These are phyloP conservation scores for Gryllus longicercus DNA, from an alignment of 2,888 invertebrate genomes.

Conservation along the genomic window DNA sequence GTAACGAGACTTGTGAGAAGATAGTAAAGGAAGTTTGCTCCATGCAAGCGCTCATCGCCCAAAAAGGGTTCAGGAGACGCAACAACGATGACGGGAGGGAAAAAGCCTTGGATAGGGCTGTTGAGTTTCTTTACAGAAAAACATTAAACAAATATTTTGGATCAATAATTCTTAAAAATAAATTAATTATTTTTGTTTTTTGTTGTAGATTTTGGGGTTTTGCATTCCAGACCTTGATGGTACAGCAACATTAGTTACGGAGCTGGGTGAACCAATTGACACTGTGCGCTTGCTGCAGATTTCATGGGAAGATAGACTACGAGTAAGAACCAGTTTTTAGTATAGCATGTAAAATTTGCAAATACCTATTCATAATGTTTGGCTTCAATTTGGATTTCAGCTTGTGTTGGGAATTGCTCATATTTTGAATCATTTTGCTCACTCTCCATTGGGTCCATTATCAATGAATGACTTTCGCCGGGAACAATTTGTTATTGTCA, in stretches of 20 bases:
- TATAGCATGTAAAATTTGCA: not conserved
- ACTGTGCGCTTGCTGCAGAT: slow-evolving; percentile 49
- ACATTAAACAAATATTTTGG: too few species aligned
- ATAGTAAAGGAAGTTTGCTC: too few species aligned
- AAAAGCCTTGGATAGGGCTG: too few species aligned
- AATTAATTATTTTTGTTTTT: not conserved
- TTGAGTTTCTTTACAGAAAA: too few species aligned
- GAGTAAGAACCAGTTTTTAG: slow-evolving; percentile 43
- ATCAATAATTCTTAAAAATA: too few species aligned
- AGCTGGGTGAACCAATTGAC: slow-evolving; percentile 50
- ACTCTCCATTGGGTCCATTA: slow-evolving; percentile 47
- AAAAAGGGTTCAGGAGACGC: too few species aligned
- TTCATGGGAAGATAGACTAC: slow-evolving; percentile 51
- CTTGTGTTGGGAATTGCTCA: slow-evolving; percentile 43
- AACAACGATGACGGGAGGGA: too few species aligned
- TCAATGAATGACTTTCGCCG: slow-evolving; percentile 51
- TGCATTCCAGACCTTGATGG: slow-evolving; percentile 46
- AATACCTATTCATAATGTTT: not conserved
- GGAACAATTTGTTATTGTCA: slow-evolving; percentile 51
- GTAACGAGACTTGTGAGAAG: too few species aligned
- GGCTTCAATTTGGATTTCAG: slow-evolving; percentile 37
- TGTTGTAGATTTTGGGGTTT: slow-evolving; percentile 47
- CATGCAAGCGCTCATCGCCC: too few species aligned
- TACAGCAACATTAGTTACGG: slow-evolving; percentile 45
- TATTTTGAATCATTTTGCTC: slow-evolving; percentile 46